Base-by-base conservation (phyloP, 2,797 vertebrate species). In the Phylloscopus collybita region DNA sequence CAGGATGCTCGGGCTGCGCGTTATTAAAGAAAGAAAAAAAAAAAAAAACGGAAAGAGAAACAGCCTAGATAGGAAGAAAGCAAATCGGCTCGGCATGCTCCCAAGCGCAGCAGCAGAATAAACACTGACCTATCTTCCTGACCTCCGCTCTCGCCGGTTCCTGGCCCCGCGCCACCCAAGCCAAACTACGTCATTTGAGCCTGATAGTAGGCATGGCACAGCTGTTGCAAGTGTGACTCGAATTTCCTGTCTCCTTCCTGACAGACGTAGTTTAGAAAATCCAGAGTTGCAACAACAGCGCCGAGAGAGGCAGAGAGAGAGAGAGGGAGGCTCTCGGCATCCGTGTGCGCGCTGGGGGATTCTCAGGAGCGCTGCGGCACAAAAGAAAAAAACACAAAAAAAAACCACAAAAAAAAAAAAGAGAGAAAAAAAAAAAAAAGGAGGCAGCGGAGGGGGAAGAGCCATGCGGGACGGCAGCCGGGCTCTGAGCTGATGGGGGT, bases 241-340 rank as follows among this genome's bases (percentile, higher is more conserved):
- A 98, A 98, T 98, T 99, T 99, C 99, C 99, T 98, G 99, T 99
- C 99, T 99, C 98, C 99, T 99, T 99, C 99, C 99, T 99, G 98
- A 98, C 97, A 97, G 96, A 97, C 96, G 89, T 97, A 97, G 97
- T 97, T 97, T 96, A 96, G 96, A 98, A 98, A 98, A 95, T 90
- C 97, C 98, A 96, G 95, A 95, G 97, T 98, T 98, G 97, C 97
- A 96, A 91, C 97, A 98, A 97, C 97, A 96, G 95, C 71, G 17
- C 65, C 3, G 30, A 50, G 80, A 61, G 90, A 85, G 92, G 87
- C 92, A 40, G 78, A 61, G 34, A 34, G 34, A 34, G 34, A 34
- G 34, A 34, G 80, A 90, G 88, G 87, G 96, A 96, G 90, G 90
- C 86, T 69, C 74, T 44, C 34, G 3, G 69, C 75, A 38, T 64